These are phyloP conservation scores for Dolichoris vasculosae DNA, from an alignment of 1,140 invertebrate genomes.

Conservation along the genomic window DNA sequence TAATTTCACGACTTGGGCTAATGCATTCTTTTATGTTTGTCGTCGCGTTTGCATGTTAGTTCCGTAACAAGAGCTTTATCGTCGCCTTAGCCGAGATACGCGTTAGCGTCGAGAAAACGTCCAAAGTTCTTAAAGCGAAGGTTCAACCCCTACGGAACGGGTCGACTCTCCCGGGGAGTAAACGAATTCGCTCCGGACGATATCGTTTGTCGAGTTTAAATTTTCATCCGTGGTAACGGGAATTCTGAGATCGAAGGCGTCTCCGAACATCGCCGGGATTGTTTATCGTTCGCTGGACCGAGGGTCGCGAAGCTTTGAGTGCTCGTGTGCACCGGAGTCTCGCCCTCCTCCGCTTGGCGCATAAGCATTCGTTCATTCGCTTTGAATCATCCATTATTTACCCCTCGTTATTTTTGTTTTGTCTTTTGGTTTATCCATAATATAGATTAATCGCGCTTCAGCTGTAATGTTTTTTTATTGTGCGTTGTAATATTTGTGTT, in stretches of 20 bases:
- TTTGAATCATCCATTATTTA: conserved; percentile 32
- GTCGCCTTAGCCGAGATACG: neutral
- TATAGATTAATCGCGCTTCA: neutral
- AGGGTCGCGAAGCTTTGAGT: neutral
- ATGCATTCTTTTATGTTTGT: neutral
- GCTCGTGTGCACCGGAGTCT: neutral
- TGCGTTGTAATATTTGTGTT: neutral
- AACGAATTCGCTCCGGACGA: neutral
- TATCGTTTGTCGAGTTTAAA: neutral
- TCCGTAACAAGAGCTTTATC: neutral
- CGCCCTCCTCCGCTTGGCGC: neutral
- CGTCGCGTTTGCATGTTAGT: neutral
- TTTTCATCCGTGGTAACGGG: conserved; percentile 5
- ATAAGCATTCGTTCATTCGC: conserved; percentile 9
- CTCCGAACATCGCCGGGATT: neutral
- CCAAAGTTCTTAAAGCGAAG: neutral
- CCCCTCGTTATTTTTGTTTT: conserved; percentile 2
- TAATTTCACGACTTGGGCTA: neutral
- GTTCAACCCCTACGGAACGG: neutral
- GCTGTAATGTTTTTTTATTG: neutral
- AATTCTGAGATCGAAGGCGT: neutral
- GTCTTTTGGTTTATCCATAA: neutral
- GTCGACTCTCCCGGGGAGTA: no score
- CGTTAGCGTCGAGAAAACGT: no score
- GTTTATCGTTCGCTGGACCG: neutral